Evolutionary conservation across 2,888 invertebrate species (phyloP), one percentile per base, ranked within the genome.

Genomic region (Dicycla oo): DNA sequence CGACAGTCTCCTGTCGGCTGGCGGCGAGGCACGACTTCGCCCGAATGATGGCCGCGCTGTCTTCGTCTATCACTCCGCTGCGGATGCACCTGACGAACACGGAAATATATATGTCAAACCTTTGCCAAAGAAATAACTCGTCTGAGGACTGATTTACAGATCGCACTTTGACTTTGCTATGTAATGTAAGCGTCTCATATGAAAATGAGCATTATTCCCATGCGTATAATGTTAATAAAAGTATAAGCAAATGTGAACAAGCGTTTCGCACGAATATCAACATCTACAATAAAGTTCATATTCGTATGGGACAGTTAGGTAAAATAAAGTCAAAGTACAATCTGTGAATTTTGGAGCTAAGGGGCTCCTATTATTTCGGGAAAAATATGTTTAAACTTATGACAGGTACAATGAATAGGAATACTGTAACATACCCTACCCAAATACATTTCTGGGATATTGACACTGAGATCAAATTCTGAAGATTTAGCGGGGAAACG

Each of bases 1-100:
- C 98, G 45, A 98, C 97, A 75, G 98, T 98, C 91, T 99, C 99
- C 86, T 98, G 97, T 62, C 98, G 97, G 7, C 98, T 98, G 95
- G 98, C 99, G 1, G 97, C 97, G 20, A 99, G 96, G 88, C 99
- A 99, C 67, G 97, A 97, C 90, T 96, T 96, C 34, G 96, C 96
- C 51, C 96, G 93, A 18, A 96, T 93, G 78, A 96, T 96, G 2
- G 95, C 93, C n/a, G 96, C 94, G 73, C 95, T 96, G 85, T 96
- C 94, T 73, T 95, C 93, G 72, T 95, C 94, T 62, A 96, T 92
- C 54, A 96, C 95, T 15, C 98, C 97, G 47, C 97, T 97, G 53
- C 97, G 96, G 18, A 98, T 96, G 87, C 98, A 98, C 92, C 97
- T 97, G 62, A 56, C 0, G 84, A 81, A 69, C 53, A 67, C 45